A percentile compares a stretch with the other conserved stretches of the same genome.
Conservation (phyloP, 2,797 vertebrate species). For the Remorina albescens region DNA sequence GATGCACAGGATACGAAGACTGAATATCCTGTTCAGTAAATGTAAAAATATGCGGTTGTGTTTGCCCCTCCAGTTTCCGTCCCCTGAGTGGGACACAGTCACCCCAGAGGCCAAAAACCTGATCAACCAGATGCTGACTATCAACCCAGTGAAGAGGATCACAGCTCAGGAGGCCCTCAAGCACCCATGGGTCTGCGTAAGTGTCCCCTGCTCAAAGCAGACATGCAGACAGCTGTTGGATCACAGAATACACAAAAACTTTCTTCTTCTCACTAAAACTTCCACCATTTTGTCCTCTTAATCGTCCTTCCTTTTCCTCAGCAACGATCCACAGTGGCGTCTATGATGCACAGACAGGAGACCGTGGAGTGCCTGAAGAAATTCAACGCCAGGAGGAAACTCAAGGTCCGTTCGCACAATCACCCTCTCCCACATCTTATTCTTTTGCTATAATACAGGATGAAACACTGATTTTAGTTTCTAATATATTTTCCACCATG, state of each 20-base stretch:
- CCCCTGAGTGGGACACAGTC: conserved; percentile 97
- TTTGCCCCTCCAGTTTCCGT: conserved; percentile 88
- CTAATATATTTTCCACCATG: neutral
- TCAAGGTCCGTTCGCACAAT: conserved; percentile 86
- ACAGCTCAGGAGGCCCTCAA: conserved; percentile 97
- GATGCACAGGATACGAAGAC: neutral
- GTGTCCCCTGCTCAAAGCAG: conserved; percentile 73
- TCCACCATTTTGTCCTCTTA: neutral
- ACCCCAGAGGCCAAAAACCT: conserved; percentile 98
- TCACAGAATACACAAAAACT: neutral
- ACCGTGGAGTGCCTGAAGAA: conserved; percentile 99
- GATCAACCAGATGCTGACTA: conserved; percentile 99
- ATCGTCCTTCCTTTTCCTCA: conserved; percentile 55
- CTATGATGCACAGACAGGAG: conserved; percentile 99
- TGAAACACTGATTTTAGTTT: neutral
- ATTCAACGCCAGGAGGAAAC: conserved; percentile 98
- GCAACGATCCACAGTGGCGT: conserved; percentile 99
- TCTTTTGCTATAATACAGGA: conserved; percentile 23
- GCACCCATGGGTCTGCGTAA: conserved; percentile 99
- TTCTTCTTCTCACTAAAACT: neutral
- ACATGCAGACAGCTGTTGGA: neutral
- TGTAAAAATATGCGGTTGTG: neutral
- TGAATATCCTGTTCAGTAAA: neutral
- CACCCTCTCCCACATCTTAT: conserved; percentile 1
- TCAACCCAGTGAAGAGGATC: conserved; percentile 97